These are phyloP conservation scores for Ramphastos sulfuratus DNA, from an alignment of 2,113 vertebrate genomes.

Conservation along the genomic window DNA sequence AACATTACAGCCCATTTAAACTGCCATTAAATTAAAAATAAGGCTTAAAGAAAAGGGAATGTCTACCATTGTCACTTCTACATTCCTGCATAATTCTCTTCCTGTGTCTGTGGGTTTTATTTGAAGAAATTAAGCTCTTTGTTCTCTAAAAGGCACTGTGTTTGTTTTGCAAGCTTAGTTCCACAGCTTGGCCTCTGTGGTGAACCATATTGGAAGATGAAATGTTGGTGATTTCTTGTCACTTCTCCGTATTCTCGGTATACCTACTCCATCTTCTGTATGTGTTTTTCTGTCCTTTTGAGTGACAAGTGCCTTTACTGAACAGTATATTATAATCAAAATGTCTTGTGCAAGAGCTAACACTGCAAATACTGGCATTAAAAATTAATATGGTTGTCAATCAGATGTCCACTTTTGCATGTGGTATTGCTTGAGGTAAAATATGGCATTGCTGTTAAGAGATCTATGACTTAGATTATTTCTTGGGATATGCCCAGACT, in stretches of 20 bases:
- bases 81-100: neutral
- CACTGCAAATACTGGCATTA: constrained; percentile 26
- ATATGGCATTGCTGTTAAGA: constrained; percentile 30
- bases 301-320: constrained; percentile 58
- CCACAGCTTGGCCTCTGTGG: neutral
- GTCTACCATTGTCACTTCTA: neutral
- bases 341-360: constrained; percentile 9
- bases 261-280: constrained; percentile 37
- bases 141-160: neutral
- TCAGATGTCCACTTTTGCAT: constrained; percentile 64
- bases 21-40: neutral
- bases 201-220: neutral
- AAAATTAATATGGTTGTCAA: constrained; percentile 56
- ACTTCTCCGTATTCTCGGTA: neutral
- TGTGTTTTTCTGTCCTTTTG: constrained; percentile 18
- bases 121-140: neutral
- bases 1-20: neutral
- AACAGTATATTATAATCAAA: constrained; percentile 52
- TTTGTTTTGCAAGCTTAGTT: neutral
- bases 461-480: constrained; percentile 30
- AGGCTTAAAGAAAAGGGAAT: neutral
- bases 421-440: constrained; percentile 45
- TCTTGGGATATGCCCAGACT: neutral
- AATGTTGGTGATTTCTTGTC: neutral
- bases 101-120: neutral